Evolutionary conservation across 2,113 vertebrate genomes (phyloP).

Genomic region (Nerophis ophidion): DNA sequence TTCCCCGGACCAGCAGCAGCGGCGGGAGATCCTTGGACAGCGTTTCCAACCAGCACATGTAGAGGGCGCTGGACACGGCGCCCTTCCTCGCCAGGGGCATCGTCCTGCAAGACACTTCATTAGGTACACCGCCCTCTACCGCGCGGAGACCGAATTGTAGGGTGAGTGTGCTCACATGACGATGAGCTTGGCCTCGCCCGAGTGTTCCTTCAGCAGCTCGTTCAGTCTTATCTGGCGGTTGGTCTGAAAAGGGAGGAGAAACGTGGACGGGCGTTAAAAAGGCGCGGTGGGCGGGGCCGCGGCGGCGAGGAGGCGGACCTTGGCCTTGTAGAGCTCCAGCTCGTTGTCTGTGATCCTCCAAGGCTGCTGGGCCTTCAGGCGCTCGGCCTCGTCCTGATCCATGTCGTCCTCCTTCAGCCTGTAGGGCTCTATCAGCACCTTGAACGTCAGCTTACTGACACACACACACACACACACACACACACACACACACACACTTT

Average conservation of each 20-base stretch:
- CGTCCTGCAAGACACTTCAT: slow-evolving; percentile 71
- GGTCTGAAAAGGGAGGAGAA: slow-evolving; percentile 70
- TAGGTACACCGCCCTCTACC: background rate
- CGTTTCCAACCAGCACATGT: slow-evolving; percentile 95
- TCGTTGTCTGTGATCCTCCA: slow-evolving; percentile 98
- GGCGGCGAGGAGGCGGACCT: slow-evolving; percentile 65
- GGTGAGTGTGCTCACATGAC: slow-evolving; percentile 84
- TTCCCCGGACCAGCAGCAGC: slow-evolving; percentile 89
- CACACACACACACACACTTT: no score
- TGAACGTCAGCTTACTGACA: slow-evolving; percentile 83
- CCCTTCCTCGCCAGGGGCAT: slow-evolving; percentile 93
- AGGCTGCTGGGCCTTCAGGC: slow-evolving; percentile 89
- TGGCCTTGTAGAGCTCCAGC: slow-evolving; percentile 91
- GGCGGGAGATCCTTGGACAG: slow-evolving; percentile 89
- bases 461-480: background rate
- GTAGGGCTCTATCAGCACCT: slow-evolving; percentile 93
- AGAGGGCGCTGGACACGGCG: slow-evolving; percentile 89
- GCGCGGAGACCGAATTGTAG: background rate
- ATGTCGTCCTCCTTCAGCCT: slow-evolving; percentile 94
- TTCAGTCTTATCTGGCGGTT: slow-evolving; percentile 94
- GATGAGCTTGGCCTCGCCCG: slow-evolving; percentile 87
- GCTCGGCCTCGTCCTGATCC: slow-evolving; percentile 90
- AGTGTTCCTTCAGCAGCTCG: slow-evolving; percentile 93
- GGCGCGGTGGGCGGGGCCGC: background rate
- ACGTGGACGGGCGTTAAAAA: background rate